Percentiles rank a stretch among this genome's conserved stretches.
These are phyloP conservation scores for Drosophila mettleri DNA, from an alignment of 2,888 invertebrate genomes.

Conservation along the genomic window DNA sequence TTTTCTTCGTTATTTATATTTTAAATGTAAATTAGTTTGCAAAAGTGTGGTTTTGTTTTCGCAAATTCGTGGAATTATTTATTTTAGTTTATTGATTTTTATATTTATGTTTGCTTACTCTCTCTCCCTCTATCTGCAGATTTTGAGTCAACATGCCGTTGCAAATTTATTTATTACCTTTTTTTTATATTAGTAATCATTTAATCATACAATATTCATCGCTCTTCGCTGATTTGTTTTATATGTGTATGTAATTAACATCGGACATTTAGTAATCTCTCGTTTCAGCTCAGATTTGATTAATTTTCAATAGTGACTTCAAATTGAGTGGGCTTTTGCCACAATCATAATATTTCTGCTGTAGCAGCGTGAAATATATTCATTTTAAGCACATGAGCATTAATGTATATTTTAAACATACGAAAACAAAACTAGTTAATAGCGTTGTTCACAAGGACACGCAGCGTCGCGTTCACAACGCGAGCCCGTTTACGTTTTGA, in stretches of 20 bases:
- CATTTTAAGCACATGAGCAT: conserved; percentile 34
- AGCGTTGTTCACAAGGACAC: conserved; percentile 54
- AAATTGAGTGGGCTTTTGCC: conserved; percentile 42
- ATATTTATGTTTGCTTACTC: conserved; percentile 30
- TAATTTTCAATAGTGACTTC: conserved; percentile 32
- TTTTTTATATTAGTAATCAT: conserved; percentile 10
- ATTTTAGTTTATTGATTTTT: conserved; percentile 65
- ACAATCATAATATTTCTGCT: conserved; percentile 9
- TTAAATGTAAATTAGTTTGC: conserved; percentile 58
- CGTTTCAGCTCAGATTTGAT: conserved; percentile 28
- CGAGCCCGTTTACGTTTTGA: conserved; percentile 32
- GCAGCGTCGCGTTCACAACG: conserved; percentile 48
- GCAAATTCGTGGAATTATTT: conserved; percentile 61
- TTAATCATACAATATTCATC: conserved; percentile 34
- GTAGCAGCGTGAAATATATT: conserved; percentile 26
- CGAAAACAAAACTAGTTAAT: conserved; percentile 51
- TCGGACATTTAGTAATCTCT: conserved; percentile 29
- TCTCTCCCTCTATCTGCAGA: conserved; percentile 30
- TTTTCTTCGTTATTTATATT: conserved; percentile 2
- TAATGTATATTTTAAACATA: conserved; percentile 39
- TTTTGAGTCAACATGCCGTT: conserved; percentile 23
- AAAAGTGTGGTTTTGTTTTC: conserved; percentile 35
- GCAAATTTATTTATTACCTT: conserved; percentile 26
- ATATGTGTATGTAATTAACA: conserved; percentile 21
- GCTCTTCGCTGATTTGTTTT: conserved; percentile 32